Evolutionary conservation across 2,113 vertebrate species (phyloP), one percentile per base, ranked within the genome.

Genomic region (Calyptommatus sinebrachiatus): DNA sequence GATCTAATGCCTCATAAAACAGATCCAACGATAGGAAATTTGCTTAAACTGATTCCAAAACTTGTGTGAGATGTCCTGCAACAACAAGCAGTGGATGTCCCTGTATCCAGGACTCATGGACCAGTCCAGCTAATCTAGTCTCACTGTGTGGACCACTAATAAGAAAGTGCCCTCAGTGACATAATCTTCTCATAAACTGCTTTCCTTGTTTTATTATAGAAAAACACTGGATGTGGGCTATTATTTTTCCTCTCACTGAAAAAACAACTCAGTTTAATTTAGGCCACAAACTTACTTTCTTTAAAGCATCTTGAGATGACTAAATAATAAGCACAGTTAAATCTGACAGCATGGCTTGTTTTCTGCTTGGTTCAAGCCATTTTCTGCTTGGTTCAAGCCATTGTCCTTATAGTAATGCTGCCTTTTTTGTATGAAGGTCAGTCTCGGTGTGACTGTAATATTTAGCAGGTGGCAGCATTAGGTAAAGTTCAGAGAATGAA

Each of bases 401-500:
- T 71, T 83, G 48, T 70, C 76, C 82, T 88, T 83, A 86, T 69
- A 65, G 29, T 71, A 68, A 77, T 84, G 63, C 61, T 61, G 22
- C 45, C 20, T 57, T 77, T 71, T 79, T 57, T 57, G 53, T 71
- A 48, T 35, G 67, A 91, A 90, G 82, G 84, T 90, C 88, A 89
- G 73, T 46, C 84, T 20, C 69, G 71, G 5, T 73, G 76, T 86
- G n/a, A 86, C 60, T 88, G 8, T 45, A 88, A 88, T 81, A 73
- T 78, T 82, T 83, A 89, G 67, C 71, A 80, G 84, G 86, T 85
- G 73, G 77, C 84, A 71, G 87, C 85, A 76, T 85, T 87, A 83
- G 91, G 84, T 84, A 87, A 93, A 92, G 83, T 92, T 92, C 87
- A 93, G 65, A 82, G 29, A 71, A 29, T 87, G 85, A 84, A 28